Evolutionary conservation across 2,113 vertebrate species (phyloP).

Genomic region (Barnardius zonarius): DNA sequence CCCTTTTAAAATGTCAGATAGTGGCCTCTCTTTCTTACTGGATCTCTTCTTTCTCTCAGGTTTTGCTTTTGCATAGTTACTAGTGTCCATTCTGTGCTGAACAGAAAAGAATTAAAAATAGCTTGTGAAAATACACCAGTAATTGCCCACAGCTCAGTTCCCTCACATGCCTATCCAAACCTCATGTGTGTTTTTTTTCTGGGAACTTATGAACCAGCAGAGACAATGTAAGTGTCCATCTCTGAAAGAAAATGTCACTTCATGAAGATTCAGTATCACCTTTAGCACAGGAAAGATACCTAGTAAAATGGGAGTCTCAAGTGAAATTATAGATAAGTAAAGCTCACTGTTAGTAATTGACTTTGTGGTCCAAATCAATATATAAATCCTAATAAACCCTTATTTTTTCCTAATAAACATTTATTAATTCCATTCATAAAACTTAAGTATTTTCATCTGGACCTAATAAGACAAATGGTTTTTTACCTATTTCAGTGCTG

Average conservation of each 20-base stretch:
- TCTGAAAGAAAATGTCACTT: not conserved
- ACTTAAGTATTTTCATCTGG: not conserved
- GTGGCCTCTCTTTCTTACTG: conserved; percentile 35
- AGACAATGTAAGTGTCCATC: not conserved
- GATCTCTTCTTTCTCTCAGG: conserved; percentile 5
- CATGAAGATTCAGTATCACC: not conserved
- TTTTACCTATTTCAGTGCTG: not conserved
- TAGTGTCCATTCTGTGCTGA: not conserved
- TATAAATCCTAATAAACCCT: not conserved
- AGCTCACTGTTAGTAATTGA: not conserved
- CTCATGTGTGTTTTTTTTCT: not conserved
- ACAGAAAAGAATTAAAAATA: not conserved
- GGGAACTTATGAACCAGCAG: not conserved
- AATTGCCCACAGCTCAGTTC: not conserved
- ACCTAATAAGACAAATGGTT: not conserved
- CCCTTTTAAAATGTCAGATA: conserved; percentile 70
- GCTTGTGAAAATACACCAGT: not conserved
- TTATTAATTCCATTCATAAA: not conserved
- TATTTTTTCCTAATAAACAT: not conserved
- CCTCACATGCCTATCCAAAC: not conserved
- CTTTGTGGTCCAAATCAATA: not conserved
- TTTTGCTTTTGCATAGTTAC: not conserved
- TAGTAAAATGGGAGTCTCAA: not conserved
- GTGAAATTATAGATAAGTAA: not conserved
- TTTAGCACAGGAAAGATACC: not conserved